phyloP scores from a whole-genome alignment of 2,888 invertebrate genomes.

The Steinernema scapterisci region DNA sequence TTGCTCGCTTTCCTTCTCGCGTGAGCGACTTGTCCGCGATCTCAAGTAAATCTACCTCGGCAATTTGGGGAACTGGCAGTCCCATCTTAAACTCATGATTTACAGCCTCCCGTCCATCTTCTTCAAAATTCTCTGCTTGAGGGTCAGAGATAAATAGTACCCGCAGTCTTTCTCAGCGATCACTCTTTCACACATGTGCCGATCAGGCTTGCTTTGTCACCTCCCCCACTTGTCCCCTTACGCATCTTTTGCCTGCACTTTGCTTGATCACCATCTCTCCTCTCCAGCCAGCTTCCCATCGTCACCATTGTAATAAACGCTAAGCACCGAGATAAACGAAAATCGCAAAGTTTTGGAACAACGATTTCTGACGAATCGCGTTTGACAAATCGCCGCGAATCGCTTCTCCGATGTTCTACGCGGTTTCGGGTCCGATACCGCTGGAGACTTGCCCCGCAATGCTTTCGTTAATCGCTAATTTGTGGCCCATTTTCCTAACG shows the following conservation, averaged over 20 bases:
- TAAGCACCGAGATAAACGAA: too few species aligned
- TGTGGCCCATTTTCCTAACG: background rate
- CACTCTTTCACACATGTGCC: background rate
- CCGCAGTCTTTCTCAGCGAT: background rate
- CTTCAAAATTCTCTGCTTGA: too few species aligned
- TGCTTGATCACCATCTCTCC: background rate
- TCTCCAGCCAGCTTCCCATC: background rate
- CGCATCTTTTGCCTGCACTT: background rate
- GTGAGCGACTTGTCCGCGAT: too few species aligned
- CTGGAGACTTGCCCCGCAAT: background rate
- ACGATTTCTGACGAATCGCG: background rate
- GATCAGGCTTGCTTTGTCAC: background rate
- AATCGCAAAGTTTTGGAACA: background rate
- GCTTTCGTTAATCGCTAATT: conserved; percentile 9
- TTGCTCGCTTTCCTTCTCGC: too few species aligned
- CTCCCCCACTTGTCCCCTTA: background rate
- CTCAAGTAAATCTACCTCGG: too few species aligned
- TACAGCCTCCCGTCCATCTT: too few species aligned
- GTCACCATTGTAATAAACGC: background rate
- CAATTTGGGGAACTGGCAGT: too few species aligned
- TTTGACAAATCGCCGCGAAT: background rate
- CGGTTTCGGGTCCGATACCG: too few species aligned
- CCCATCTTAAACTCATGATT: too few species aligned
- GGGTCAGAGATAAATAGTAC: too few species aligned
- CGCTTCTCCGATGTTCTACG: background rate